Base-by-base conservation (phyloP, 2,888 invertebrate species). In the Mesodorylaimus sp. region DNA sequence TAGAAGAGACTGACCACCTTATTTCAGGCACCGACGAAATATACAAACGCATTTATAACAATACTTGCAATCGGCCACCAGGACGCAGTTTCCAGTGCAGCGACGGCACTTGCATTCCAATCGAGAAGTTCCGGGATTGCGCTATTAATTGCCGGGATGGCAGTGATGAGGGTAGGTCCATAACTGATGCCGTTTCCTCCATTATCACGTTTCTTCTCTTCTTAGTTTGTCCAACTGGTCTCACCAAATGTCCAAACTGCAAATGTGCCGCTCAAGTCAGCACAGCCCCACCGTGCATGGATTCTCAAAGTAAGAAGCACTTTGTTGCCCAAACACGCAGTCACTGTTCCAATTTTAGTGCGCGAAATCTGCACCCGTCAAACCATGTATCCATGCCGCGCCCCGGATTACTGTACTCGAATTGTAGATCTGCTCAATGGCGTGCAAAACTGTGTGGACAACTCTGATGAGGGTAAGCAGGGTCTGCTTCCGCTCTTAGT, bases 41-140 rank as follows among this genome's bases (percentile, higher is more conserved):
- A 23, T 39, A 10, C 26, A 16, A 25, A 25, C 23, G 44, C 3
- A 16, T 44, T 26, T 26, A n/a, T 19, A 21, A 44, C 26, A 21
- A 44, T 26, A 24, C 44, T 26, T 44, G 44, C 26, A n/a, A n/a
- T n/a, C n/a, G n/a, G n/a, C n/a, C n/a, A n/a, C n/a, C n/a, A n/a
- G 13, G 26, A 16, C 44, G 26, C 26, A 44, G 19, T n/a, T 45
- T 45, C 23, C 45, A 45, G 32, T 45, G 45, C 32, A 45, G 10
- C 23, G 32, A 45, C 23, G 45, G 45, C 3, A 29, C 45, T 16
- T 45, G 45, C 45, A 45, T 45, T 21, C n/a, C n/a, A 3, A 29
- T 25, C n/a, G 10, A 23, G 5, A 5, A 23, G 3, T 45, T 16
- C 21, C 5, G 25, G 3, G 45, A 45, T 19, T 45, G 45, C 45